Evolutionary conservation across 1,140 invertebrate species (phyloP).

Genomic region (Calliopsis andreniformis): DNA sequence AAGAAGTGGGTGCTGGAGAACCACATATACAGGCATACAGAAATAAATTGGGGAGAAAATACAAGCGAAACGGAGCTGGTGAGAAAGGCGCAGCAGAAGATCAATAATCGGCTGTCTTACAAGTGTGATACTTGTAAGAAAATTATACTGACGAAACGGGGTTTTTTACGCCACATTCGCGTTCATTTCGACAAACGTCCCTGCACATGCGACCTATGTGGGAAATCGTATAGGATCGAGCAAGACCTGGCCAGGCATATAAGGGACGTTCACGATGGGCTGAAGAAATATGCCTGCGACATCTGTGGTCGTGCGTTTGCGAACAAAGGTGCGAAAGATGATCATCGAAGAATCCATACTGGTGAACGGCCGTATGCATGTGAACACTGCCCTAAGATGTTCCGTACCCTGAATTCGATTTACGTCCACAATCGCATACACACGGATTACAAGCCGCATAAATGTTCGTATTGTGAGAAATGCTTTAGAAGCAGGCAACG

Average conservation of each 20-base stretch:
- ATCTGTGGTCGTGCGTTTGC: slow-evolving; percentile 77
- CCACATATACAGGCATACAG: slow-evolving; percentile 19
- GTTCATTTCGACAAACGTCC: slow-evolving; percentile 51
- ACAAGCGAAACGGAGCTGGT: slow-evolving; percentile 34
- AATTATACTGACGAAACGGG: slow-evolving; percentile 52
- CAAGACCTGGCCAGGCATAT: slow-evolving; percentile 54
- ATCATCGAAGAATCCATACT: slow-evolving; percentile 86
- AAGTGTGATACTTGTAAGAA: slow-evolving; percentile 59
- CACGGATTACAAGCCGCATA: slow-evolving; percentile 80
- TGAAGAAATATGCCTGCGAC: slow-evolving; percentile 79
- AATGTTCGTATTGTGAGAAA: slow-evolving; percentile 79
- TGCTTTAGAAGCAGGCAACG: slow-evolving; percentile 81
- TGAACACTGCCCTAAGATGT: slow-evolving; percentile 84
- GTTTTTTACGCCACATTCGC: slow-evolving; percentile 44
- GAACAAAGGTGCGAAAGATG: slow-evolving; percentile 83
- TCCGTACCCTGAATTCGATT: slow-evolving; percentile 81
- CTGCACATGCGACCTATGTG: slow-evolving; percentile 56
- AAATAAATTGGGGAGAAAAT: slow-evolving; percentile 9
- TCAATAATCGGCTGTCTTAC: slow-evolving; percentile 43
- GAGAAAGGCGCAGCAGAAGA: slow-evolving; percentile 23
- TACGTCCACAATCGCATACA: slow-evolving; percentile 83
- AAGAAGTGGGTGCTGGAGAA: slow-evolving; percentile 39
- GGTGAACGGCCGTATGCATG: slow-evolving; percentile 85
- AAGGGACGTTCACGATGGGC: slow-evolving; percentile 64
- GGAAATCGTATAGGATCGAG: slow-evolving; percentile 56